These are phyloP conservation scores for Asarcornis scutulata DNA, from an alignment of 2,113 vertebrate species.

Conservation along the genomic window DNA sequence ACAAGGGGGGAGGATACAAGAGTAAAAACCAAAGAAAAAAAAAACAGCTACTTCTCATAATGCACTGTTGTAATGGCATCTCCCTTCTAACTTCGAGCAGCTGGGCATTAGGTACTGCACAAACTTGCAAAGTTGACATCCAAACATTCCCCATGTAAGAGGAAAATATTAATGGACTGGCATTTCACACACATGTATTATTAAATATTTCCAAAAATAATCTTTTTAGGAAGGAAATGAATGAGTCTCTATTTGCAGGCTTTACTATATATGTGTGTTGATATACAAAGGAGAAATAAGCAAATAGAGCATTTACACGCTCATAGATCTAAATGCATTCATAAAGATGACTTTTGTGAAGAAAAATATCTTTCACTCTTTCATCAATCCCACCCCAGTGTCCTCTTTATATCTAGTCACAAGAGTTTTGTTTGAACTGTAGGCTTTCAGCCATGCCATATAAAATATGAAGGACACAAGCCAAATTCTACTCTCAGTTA, in stretches of 20 bases:
- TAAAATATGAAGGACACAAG: neutral
- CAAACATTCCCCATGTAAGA: neutral
- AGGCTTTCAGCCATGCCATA: neutral
- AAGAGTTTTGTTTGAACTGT: neutral
- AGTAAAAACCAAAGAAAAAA: neutral
- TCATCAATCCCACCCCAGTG: neutral
- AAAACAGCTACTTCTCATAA: neutral
- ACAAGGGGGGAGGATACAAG: neutral
- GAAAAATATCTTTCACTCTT: neutral
- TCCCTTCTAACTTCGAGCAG: neutral
- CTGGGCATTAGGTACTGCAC: neutral
- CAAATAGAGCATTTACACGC: neutral
- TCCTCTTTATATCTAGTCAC: neutral
- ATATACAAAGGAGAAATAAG: neutral
- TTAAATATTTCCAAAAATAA: neutral
- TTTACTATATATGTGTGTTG: neutral
- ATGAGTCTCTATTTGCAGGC: neutral
- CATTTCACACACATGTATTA: neutral
- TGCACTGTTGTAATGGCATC: neutral
- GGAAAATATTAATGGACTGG: neutral
- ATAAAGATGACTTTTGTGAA: neutral
- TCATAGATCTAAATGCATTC: neutral
- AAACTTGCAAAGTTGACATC: neutral
- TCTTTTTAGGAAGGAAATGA: neutral
- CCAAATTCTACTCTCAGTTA: conserved; percentile 40